phyloP scores from a whole-genome alignment of 1,140 invertebrate genomes.

The Drosophila bocqueti region DNA sequence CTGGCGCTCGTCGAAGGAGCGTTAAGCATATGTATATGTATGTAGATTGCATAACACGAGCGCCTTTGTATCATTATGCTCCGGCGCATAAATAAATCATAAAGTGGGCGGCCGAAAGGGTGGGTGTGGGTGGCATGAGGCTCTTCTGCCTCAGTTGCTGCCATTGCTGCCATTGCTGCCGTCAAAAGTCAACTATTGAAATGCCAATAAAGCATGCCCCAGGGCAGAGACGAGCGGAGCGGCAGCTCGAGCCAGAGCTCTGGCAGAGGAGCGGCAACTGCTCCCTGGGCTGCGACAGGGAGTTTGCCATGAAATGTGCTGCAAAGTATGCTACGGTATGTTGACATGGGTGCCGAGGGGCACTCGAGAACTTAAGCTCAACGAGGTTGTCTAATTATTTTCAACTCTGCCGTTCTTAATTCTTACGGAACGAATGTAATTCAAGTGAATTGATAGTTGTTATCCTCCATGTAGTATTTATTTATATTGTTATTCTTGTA shows the following conservation, averaged over 20 bases:
- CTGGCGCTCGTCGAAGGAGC: constrained; percentile 4
- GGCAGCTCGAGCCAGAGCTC: not conserved
- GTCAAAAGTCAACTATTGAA: constrained; percentile 76
- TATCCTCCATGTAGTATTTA: not conserved
- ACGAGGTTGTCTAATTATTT: not conserved
- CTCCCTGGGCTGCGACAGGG: constrained; percentile 27
- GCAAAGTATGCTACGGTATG: constrained; percentile 60
- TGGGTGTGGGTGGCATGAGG: constrained; percentile 5
- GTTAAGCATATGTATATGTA: constrained; percentile 72
- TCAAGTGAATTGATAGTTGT: not conserved
- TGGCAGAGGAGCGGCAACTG: constrained; percentile 3
- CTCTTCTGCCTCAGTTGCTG: constrained; percentile 10
- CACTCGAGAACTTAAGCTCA: constrained; percentile 1
- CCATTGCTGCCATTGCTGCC: constrained; percentile 35
- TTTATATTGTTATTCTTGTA: not conserved
- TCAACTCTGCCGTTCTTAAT: not conserved
- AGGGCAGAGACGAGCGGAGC: constrained; percentile 27
- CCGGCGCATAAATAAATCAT: constrained; percentile 78
- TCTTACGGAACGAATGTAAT: not conserved
- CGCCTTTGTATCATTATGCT: constrained; percentile 79
- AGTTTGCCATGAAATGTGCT: constrained; percentile 49
- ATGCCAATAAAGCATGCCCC: constrained; percentile 74
- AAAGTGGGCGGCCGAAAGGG: constrained; percentile 33
- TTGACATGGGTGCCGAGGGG: constrained; percentile 25
- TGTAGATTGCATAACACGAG: constrained; percentile 76